Evolutionary conservation across 2,888 invertebrate genomes (phyloP), one percentile per base, ranked within the genome.

Genomic region (Callyntrura sp.): DNA sequence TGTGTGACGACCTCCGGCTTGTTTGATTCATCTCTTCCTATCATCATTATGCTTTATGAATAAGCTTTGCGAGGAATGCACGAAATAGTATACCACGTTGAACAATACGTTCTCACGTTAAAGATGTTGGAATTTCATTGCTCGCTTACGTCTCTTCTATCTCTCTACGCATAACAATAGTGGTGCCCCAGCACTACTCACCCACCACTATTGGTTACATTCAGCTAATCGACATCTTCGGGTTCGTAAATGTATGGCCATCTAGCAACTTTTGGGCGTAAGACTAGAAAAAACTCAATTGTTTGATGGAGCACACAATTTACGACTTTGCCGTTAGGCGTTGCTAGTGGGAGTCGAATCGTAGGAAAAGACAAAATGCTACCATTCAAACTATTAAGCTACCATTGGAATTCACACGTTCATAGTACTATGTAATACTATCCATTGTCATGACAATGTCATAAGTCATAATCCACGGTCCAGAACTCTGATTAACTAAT

Each of bases 1-100:
- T 82, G 82, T 83, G 73, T 82, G 78, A 73, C 83, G 88, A 88
- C 82, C 82, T 78, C 88, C 88, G 82, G 82, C 88, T 73, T 35
- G 60, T 87, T 87, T 81, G 79, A 81, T 70, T 70, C 68, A 35
- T 70, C 81, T 81, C 45, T 57, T 81, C 87, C 76, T 88, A 88
- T 83, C 88, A 28, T 88, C 73, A 76, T 83, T 82, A 83, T 88
- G 88, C 76, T 88, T 57, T 76, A 76, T 76, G 57, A 73, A 68
- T 62, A 62, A 88, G 48, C 82, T 76, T 82, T 14, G 23, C 57
- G 5, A 73, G 23, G 76, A 76, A 88, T 60, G 28, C 73, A 23
- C 48, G 45, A 0, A 20, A 8, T 73, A n/a, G n/a, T n/a, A n/a
- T 25, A 3, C 23, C 62, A 4, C 17, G n/a, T 4, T 57, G 57